phyloP scores from a whole-genome alignment of 2,888 invertebrate species.

The Euplexia lucipara region DNA sequence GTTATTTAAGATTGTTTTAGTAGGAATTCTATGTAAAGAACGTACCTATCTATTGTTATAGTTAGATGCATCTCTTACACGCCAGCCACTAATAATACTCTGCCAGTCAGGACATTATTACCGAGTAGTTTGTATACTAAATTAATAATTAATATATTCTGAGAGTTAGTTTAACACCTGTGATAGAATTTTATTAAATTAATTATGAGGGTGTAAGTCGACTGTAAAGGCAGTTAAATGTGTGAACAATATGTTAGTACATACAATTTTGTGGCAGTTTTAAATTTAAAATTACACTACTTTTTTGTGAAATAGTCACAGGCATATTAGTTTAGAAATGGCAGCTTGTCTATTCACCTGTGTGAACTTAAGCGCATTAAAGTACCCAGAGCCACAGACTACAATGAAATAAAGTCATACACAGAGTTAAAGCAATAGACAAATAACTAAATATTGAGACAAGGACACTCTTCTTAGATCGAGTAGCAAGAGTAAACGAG shows the following conservation, averaged over 20 bases:
- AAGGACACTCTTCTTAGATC: too few species aligned
- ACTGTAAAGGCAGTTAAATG: constrained; percentile 44
- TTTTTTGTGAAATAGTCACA: constrained; percentile 10
- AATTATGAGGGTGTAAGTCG: constrained; percentile 47
- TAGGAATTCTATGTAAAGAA: constrained; percentile 36
- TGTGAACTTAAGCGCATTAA: constrained; percentile 14
- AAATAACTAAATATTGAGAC: too few species aligned
- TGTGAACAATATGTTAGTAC: constrained; percentile 31
- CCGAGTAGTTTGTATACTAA: constrained; percentile 44
- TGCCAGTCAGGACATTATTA: constrained; percentile 46
- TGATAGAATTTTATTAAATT: constrained; percentile 69
- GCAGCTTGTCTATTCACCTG: constrained; percentile 15
- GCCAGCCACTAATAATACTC: constrained; percentile 55
- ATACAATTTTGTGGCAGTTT: constrained; percentile 20
- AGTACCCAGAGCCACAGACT: constrained; percentile 25
- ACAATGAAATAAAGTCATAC: constrained; percentile 1
- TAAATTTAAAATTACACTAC: neutral
- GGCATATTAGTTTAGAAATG: constrained; percentile 1
- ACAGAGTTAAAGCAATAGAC: too few species aligned
- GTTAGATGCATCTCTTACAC: constrained; percentile 42
- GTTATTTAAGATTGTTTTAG: constrained; percentile 17
- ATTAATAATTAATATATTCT: constrained; percentile 49
- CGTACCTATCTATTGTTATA: constrained; percentile 44
- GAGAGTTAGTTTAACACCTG: constrained; percentile 67
- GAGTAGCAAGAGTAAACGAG: too few species aligned